phyloP scores from a whole-genome alignment of 2,797 vertebrate genomes.

The Lacerta bilineata region DNA sequence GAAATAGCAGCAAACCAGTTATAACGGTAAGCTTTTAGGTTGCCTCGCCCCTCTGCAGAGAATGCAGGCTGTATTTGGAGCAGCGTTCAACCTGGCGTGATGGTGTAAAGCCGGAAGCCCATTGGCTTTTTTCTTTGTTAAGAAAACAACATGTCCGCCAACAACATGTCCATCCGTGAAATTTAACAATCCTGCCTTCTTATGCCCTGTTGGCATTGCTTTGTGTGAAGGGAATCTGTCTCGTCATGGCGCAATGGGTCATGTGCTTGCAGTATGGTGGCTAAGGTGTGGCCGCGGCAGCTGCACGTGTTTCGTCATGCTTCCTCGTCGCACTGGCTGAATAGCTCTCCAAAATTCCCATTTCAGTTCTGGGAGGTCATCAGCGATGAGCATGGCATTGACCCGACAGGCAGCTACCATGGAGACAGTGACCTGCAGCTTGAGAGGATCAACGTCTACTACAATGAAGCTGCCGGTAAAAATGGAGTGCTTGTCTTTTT shows the following conservation, averaged over 20 bases:
- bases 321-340: too few species aligned
- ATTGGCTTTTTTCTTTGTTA: background rate
- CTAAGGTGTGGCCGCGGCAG: conserved; percentile 4
- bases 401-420: conserved; percentile 93
- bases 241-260: too few species aligned
- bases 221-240: too few species aligned
- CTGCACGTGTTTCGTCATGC: background rate
- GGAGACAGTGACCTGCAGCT: conserved; percentile 96
- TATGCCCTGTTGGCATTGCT: background rate
- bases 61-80: background rate
- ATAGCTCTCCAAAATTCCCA: background rate
- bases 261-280: background rate
- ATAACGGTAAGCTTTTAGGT: background rate
- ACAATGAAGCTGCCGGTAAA: conserved; percentile 94
- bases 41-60: conserved; percentile 14
- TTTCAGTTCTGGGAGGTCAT: conserved; percentile 97
- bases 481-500: background rate
- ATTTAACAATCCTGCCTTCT: too few species aligned
- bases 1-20: too few species aligned
- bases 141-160: too few species aligned
- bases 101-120: background rate
- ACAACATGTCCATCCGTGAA: too few species aligned
- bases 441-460: conserved; percentile 96
- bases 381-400: conserved; percentile 95
- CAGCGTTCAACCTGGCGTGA: background rate